phyloP scores from a whole-genome alignment of 2,888 invertebrate species.

The Amitus sp. region DNA sequence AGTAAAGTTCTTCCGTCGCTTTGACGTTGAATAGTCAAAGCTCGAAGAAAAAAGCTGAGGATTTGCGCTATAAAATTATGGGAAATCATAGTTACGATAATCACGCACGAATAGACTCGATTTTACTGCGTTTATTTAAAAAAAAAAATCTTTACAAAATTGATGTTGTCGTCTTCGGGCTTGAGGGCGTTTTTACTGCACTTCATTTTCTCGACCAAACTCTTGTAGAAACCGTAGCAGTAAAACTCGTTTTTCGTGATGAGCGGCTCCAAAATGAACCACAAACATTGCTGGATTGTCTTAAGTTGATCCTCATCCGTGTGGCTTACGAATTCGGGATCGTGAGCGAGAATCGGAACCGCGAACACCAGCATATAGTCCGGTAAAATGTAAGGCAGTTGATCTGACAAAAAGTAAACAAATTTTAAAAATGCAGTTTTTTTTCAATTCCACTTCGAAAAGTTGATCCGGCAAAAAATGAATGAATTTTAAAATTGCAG shows the following conservation, averaged over 20 bases:
- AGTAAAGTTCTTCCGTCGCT: too few species aligned
- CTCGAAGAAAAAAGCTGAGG: too few species aligned
- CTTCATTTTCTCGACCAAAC: constrained; percentile 93
- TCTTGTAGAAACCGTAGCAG: constrained; percentile 94
- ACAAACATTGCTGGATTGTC: constrained; percentile 85
- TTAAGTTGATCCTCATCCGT: constrained; percentile 83
- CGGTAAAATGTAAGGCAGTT: constrained; percentile 89
- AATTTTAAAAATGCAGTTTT: not conserved
- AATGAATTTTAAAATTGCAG: too few species aligned
- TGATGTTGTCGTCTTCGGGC: constrained; percentile 83
- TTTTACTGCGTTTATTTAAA: too few species aligned
- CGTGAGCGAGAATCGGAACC: constrained; percentile 95
- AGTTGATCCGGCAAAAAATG: too few species aligned
- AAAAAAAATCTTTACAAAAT: constrained; percentile 74
- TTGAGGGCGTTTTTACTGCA: constrained; percentile 89
- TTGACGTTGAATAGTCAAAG: too few species aligned
- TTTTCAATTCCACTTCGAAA: too few species aligned
- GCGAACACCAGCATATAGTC: constrained; percentile 98
- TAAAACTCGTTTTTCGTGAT: constrained; percentile 94
- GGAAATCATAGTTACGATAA: too few species aligned
- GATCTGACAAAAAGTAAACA: constrained; percentile 62
- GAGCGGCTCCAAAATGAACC: constrained; percentile 94
- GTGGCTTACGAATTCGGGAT: constrained; percentile 82
- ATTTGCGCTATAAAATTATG: too few species aligned
- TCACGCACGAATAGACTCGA: too few species aligned